A percentile compares a stretch with the other conserved stretches of the same genome.
These are phyloP conservation scores for Coluber constrictor DNA, from an alignment of 2,797 vertebrate genomes.

Conservation along the genomic window DNA sequence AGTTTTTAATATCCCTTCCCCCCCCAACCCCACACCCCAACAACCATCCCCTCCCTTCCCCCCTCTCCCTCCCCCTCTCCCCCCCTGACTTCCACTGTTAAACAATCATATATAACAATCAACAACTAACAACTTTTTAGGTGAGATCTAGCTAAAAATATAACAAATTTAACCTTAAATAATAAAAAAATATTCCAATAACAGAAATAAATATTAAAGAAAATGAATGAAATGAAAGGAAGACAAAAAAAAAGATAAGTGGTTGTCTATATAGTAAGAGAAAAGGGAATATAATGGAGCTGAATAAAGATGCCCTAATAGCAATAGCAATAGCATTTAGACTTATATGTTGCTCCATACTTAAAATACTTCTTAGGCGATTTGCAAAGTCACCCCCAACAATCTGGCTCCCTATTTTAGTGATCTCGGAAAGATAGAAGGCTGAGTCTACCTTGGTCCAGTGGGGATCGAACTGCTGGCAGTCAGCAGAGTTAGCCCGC, in stretches of 20 bases:
- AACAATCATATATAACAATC: no score
- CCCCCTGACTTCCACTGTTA: no score
- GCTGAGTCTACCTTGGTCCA: neutral
- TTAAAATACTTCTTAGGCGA: neutral
- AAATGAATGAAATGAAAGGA: neutral
- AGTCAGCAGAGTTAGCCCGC: neutral
- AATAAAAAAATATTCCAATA: no score
- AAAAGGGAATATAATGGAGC: neutral
- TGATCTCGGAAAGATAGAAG: neutral
- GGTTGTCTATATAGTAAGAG: neutral
- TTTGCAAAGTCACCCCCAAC: neutral
- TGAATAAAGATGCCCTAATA: neutral
- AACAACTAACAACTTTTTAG: no score
- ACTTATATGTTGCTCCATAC: neutral
- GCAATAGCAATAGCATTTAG: neutral
- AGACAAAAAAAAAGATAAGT: neutral
- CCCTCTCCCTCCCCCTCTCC: no score
- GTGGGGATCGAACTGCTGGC: neutral
- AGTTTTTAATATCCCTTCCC: no score
- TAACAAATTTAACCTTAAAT: no score
- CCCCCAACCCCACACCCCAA: no score
- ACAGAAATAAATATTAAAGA: neutral
- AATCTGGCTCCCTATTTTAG: neutral
- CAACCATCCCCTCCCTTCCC: no score
- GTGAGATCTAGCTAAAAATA: no score